Evolutionary conservation across 2,113 vertebrate species (phyloP).

Genomic region (Sturnira hondurensis): DNA sequence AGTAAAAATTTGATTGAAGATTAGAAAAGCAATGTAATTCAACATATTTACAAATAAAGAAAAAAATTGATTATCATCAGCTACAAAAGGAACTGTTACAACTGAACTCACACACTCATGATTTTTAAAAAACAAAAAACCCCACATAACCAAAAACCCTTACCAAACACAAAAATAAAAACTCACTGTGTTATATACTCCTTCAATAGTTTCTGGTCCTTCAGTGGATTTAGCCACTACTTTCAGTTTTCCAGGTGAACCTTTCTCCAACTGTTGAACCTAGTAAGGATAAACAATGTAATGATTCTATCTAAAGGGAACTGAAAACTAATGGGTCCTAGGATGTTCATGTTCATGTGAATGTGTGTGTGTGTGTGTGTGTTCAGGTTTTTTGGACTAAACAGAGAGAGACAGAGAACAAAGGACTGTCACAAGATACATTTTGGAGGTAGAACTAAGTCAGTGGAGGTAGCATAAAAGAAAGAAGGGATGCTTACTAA

Average conservation of each 20-base stretch:
- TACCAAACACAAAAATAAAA: neutral
- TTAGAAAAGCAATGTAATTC: neutral
- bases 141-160: neutral
- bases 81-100: neutral
- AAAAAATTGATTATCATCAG: neutral
- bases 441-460: neutral
- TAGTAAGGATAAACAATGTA: neutral
- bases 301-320: neutral
- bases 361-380: no score
- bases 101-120: neutral
- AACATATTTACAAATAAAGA: neutral
- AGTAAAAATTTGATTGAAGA: neutral
- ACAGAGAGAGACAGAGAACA: neutral
- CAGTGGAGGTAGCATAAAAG: neutral
- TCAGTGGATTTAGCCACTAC: constrained; percentile 92
- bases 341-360: fast-evolving
- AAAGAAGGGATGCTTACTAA: neutral
- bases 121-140: neutral
- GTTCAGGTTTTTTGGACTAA: neutral
- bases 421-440: neutral
- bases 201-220: constrained; percentile 84
- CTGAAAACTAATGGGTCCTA: neutral
- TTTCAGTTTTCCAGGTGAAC: constrained; percentile 91
- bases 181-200: constrained; percentile 93
- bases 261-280: constrained; percentile 92